Evolutionary conservation across 2,113 vertebrate genomes (phyloP).

Genomic region (Lepidothrix coronata): DNA sequence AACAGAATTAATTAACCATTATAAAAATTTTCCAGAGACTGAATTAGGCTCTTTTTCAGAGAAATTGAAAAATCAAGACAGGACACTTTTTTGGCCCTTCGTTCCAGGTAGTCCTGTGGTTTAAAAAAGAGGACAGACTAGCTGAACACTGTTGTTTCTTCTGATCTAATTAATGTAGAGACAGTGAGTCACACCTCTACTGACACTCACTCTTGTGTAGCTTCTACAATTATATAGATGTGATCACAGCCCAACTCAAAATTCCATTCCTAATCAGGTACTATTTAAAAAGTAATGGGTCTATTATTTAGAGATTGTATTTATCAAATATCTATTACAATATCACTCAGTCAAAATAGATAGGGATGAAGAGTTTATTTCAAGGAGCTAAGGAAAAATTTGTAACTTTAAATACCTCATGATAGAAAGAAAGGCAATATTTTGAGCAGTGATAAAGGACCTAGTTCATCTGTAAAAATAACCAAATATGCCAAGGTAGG

Average conservation of each 20-base stretch:
- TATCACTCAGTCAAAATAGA: neutral
- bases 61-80: neutral
- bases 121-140: neutral
- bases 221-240: neutral
- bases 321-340: neutral
- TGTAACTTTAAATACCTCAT: neutral
- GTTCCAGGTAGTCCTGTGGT: neutral
- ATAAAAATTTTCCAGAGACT: neutral
- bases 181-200: neutral
- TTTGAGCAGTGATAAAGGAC: neutral
- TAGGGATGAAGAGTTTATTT: neutral
- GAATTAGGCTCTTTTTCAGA: neutral
- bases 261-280: neutral
- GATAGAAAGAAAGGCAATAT: neutral
- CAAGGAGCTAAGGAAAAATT: neutral
- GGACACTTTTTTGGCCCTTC: neutral
- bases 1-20: neutral
- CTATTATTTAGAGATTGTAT: neutral
- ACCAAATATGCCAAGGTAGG: neutral
- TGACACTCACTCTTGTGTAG: neutral
- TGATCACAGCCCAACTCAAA: neutral
- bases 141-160: neutral
- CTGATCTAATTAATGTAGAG: neutral
- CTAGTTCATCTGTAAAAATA: neutral
- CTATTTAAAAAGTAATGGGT: neutral